Evolutionary conservation across 2,797 vertebrate genomes (phyloP).

Genomic region (Schizothorax lantsangensis): DNA sequence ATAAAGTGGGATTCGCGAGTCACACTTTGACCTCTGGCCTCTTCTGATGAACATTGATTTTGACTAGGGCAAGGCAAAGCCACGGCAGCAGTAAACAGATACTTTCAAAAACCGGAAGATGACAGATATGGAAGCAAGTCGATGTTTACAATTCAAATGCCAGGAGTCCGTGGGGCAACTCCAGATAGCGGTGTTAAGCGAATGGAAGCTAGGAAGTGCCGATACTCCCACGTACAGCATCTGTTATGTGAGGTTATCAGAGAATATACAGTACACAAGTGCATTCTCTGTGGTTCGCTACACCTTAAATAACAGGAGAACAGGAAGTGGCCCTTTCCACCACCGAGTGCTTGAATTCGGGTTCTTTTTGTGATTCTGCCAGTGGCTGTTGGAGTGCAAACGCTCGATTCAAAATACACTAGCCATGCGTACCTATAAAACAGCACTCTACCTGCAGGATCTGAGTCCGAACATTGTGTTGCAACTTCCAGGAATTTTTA

Average conservation of each 20-base stretch:
- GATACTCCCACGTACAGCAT: slow-evolving; percentile 46
- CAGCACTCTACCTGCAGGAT: neutral
- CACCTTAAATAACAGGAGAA: slow-evolving; percentile 29
- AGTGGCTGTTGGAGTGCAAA: slow-evolving; percentile 5
- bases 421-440: neutral
- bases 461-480: neutral
- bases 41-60: slow-evolving; percentile 73
- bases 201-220: slow-evolving; percentile 3
- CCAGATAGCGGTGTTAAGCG: slow-evolving; percentile 43
- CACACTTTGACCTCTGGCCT: slow-evolving; percentile 70
- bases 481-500: neutral
- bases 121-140: slow-evolving; percentile 30
- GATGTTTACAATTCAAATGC: slow-evolving; percentile 33
- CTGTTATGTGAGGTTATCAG: slow-evolving; percentile 52
- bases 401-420: neutral
- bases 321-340: slow-evolving; percentile 1
- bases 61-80: slow-evolving; percentile 62
- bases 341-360: neutral
- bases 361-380: slow-evolving; percentile 12
- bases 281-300: slow-evolving; percentile 36
- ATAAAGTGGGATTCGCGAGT: slow-evolving; percentile 68
- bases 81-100: slow-evolving; percentile 55
- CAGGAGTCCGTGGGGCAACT: slow-evolving; percentile 37
- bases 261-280: slow-evolving; percentile 32
- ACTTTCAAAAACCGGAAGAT: slow-evolving; percentile 27